Conservation (phyloP, 2,797 vertebrate genomes). For the Champsocephalus esox region DNA sequence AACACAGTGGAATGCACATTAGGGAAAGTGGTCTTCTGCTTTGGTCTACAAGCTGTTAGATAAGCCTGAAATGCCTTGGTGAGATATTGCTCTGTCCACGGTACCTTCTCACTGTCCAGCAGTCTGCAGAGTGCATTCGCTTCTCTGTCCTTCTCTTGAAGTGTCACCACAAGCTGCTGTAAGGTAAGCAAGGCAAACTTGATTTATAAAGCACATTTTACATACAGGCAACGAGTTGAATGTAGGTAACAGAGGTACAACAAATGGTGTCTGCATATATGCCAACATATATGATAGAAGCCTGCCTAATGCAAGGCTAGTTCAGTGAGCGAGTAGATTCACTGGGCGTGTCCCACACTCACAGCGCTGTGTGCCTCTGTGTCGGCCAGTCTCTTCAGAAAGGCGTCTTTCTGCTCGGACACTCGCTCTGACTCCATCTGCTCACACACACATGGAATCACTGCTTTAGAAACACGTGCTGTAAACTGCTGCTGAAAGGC, state of each 20-base stretch:
- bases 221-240: neutral
- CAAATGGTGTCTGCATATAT: neutral
- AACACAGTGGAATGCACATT: neutral
- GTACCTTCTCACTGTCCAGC: slow-evolving; percentile 91
- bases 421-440: slow-evolving; percentile 86
- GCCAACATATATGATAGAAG: neutral
- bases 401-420: slow-evolving; percentile 84
- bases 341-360: slow-evolving; percentile 25
- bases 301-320: neutral
- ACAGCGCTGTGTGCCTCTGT: slow-evolving; percentile 90
- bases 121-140: slow-evolving; percentile 81
- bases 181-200: slow-evolving; percentile 16
- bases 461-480: neutral
- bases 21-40: neutral
- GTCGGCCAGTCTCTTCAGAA: slow-evolving; percentile 88
- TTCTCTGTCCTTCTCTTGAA: slow-evolving; percentile 90
- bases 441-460: slow-evolving; percentile 22
- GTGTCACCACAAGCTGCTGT: slow-evolving; percentile 87
- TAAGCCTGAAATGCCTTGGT: neutral
- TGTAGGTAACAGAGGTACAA: neutral
- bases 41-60: neutral
- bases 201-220: neutral
- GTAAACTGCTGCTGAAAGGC: neutral
- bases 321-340: neutral
- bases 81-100: neutral